Evolutionary conservation across 2,888 invertebrate genomes (phyloP).

Genomic region (Euplexia lucipara): DNA sequence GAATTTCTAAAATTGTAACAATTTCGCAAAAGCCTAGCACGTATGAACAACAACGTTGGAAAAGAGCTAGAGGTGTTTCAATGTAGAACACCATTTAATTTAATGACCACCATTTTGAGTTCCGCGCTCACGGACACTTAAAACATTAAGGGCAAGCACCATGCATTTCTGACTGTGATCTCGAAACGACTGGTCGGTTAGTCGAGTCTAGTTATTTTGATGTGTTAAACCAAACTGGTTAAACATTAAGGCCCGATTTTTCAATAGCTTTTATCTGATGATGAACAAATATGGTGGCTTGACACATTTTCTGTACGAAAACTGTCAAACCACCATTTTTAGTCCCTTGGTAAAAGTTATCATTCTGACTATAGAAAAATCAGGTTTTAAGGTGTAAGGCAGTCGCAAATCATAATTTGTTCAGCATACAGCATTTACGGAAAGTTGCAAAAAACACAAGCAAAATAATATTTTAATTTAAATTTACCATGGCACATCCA

Average conservation of each 20-base stretch:
- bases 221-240: conserved; percentile 17
- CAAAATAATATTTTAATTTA: no score
- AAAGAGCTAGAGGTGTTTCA: conserved; percentile 69
- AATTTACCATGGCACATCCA: no score
- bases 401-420: no score
- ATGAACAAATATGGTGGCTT: no score
- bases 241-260: no score
- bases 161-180: conserved; percentile 68
- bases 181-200: conserved; percentile 38
- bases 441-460: no score
- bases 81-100: conserved; percentile 73
- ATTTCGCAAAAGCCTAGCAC: conserved; percentile 15
- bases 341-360: no score
- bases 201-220: conserved; percentile 18
- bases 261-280: conserved; percentile 7
- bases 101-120: conserved; percentile 75
- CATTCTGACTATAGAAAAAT: no score
- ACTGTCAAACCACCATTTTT: no score
- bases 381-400: no score
- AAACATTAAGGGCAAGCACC: conserved; percentile 69
- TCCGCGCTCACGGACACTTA: conserved; percentile 71
- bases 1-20: neutral
- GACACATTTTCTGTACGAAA: no score
- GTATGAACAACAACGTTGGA: conserved; percentile 51
- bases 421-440: no score